Conservation (phyloP, 2,113 vertebrate species). For the Cepphus grylle region DNA sequence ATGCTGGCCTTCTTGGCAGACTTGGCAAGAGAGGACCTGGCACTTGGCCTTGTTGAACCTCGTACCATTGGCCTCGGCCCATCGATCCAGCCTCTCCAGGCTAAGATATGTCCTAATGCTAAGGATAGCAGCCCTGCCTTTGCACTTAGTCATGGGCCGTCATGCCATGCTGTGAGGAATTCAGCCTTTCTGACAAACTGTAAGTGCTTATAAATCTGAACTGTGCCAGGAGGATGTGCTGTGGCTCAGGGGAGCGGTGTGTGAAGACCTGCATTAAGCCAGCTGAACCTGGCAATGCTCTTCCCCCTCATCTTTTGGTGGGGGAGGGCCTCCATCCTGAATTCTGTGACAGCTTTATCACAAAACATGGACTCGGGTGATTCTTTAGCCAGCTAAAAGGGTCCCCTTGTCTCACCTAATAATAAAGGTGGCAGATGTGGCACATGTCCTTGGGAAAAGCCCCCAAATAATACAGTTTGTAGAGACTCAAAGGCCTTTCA, state of each 20-base stretch:
- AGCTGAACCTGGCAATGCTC: neutral
- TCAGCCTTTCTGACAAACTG: neutral
- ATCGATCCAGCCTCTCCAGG: no score
- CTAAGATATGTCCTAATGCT: neutral
- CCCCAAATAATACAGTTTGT: neutral
- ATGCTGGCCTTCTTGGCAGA: no score
- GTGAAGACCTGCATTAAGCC: neutral
- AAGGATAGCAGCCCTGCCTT: neutral
- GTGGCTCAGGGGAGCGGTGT: neutral
- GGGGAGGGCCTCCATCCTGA: neutral
- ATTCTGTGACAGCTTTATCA: neutral
- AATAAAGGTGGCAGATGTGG: neutral
- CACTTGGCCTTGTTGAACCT: no score
- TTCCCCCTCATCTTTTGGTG: neutral
- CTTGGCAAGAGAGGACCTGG: no score
- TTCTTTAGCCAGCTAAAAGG: neutral
- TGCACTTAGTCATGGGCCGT: neutral
- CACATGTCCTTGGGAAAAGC: neutral
- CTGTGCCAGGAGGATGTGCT: neutral
- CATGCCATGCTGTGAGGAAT: neutral
- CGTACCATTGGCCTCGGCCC: no score
- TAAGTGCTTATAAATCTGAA: neutral
- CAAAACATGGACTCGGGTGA: fast-evolving
- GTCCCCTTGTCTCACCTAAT: neutral
- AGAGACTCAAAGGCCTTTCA: neutral